phyloP scores from a whole-genome alignment of 2,113 vertebrate genomes.

The Oplegnathus fasciatus region DNA sequence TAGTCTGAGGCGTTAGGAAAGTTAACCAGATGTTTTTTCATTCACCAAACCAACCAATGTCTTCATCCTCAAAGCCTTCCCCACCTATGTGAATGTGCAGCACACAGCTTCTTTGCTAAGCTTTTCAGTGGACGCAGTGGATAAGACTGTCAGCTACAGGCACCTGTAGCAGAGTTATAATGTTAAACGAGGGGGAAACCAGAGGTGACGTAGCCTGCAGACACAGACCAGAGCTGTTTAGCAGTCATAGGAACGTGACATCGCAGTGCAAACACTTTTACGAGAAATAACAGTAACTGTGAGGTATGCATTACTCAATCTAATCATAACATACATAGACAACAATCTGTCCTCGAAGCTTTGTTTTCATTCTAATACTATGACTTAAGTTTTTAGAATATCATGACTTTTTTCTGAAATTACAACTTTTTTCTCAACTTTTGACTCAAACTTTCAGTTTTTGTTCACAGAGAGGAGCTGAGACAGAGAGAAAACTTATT shows the following conservation, averaged over 20 bases:
- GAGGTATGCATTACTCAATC: too few species aligned
- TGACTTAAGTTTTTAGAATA: too few species aligned
- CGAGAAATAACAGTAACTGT: too few species aligned
- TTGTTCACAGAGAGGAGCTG: not conserved
- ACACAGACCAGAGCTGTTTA: not conserved
- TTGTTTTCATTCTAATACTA: too few species aligned
- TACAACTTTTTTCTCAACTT: not conserved
- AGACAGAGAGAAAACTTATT: too few species aligned
- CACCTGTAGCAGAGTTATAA: not conserved
- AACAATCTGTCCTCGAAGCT: too few species aligned
- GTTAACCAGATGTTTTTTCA: not conserved
- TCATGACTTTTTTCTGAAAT: not conserved
- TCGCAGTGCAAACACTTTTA: too few species aligned
- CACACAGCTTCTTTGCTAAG: not conserved
- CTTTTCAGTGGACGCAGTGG: not conserved
- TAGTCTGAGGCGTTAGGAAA: constrained; percentile 1
- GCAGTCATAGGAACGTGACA: too few species aligned
- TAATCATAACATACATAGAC: too few species aligned
- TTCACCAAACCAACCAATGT: not conserved
- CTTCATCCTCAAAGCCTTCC: not conserved
- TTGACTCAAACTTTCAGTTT: not conserved
- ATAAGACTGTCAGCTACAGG: not conserved
- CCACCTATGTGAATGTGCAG: not conserved
- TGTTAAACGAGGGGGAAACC: not conserved
- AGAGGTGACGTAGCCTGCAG: not conserved